Evolutionary conservation across 2,888 invertebrate genomes (phyloP).

Genomic region (Pachydiplax longipennis): DNA sequence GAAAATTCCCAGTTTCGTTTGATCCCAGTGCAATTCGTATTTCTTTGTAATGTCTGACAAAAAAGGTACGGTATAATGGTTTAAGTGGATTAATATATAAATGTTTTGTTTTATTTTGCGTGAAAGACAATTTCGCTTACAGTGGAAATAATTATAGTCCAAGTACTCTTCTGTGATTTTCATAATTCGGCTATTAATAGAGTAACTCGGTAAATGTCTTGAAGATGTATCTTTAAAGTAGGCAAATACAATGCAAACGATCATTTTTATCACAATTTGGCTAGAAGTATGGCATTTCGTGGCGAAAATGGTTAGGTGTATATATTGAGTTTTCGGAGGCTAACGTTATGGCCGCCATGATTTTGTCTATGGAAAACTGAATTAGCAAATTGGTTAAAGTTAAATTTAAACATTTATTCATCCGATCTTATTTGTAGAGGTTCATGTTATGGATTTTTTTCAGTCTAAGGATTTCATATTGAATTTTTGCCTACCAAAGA

Average conservation of each 20-base stretch:
- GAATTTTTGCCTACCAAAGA: slow-evolving; percentile 34
- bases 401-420: background rate
- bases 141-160: slow-evolving; percentile 32
- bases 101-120: slow-evolving; percentile 37
- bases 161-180: slow-evolving; percentile 42
- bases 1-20: slow-evolving; percentile 7
- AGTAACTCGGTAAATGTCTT: slow-evolving; percentile 7
- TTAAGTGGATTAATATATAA: slow-evolving; percentile 34
- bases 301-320: slow-evolving; percentile 31
- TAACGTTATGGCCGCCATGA: slow-evolving; percentile 39
- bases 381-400: slow-evolving; percentile 33
- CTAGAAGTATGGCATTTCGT: slow-evolving; percentile 11
- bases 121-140: slow-evolving; percentile 26
- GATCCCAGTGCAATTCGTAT: slow-evolving; percentile 18
- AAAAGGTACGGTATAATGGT: slow-evolving; percentile 42
- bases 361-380: slow-evolving; percentile 41
- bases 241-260: slow-evolving; percentile 42
- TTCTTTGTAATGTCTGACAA: slow-evolving; percentile 38
- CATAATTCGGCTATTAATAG: slow-evolving; percentile 22
- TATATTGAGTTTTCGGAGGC: slow-evolving; percentile 43
- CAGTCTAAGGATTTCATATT: background rate
- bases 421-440: background rate
- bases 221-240: background rate
- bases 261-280: slow-evolving; percentile 19
- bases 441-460: slow-evolving; percentile 20